Evolutionary conservation across 2,888 invertebrate genomes (phyloP), one percentile per base, ranked within the genome.

Genomic region (Chromoteleia sp.): DNA sequence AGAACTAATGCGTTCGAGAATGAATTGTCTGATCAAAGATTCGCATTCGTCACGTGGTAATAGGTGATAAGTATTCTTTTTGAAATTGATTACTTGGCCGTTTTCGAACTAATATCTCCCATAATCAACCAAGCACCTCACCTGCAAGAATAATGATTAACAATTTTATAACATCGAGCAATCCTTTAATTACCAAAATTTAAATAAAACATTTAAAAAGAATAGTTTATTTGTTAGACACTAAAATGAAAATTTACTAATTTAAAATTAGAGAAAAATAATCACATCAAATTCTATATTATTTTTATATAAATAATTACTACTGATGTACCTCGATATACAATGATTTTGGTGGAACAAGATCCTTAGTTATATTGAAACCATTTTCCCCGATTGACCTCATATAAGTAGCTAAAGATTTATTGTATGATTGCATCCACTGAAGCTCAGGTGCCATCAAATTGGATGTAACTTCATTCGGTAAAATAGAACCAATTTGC

Each of bases 401-500:
- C 98, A 99, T 99, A 91, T 98, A 99, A 2, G 94, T 94, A 0
- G 97, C 97, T 79, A 99, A 92, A 33, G 95, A 94, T 87, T 95
- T 96, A 48, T 97, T 98, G 91, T 99, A 99, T 81, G 95, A 95
- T 63, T 95, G 95, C 88, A 98, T 98, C 96, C 98, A 99, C 74
- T 95, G 94, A 29, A 96, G 94, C 93, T 98, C 98, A 0, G 96
- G 94, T 87, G 96, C 95, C 59, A 96, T 95, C 39, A 98, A 92
- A 79, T 96, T 94, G 67, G 94, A 93, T 89, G 96, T 95, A 0
- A 98, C 95, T 89, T 98, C 98, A 0, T 94, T 91, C 0, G 99
- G 98, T 67, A 99, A 92, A 52, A 98, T 96, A 36, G 98, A 96
- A 0, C 99, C 99, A 90, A 98, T 97, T 88, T 98, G 97, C 99